Percentiles rank a stretch among this genome's conserved stretches.
Conservation (phyloP, 1,140 invertebrate species). For the Ceratina australensis region DNA sequence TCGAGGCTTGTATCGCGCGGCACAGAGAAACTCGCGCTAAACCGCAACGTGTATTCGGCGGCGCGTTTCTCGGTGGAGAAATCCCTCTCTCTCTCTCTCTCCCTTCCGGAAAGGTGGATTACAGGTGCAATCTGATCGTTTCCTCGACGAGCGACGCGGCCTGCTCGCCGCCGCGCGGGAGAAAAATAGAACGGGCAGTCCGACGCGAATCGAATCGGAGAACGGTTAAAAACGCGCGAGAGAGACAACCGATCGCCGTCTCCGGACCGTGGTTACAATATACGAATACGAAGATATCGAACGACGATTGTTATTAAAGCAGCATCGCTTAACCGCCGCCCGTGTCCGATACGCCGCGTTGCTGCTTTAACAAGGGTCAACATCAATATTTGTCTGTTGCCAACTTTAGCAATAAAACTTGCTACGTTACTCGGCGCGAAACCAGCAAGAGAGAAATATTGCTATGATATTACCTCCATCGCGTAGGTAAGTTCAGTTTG, state of each 20-base stretch:
- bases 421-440: conserved; percentile 46
- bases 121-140: conserved; percentile 5
- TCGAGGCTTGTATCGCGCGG: not conserved
- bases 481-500: not conserved
- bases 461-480: conserved; percentile 51
- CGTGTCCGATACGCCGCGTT: conserved; percentile 24
- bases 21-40: not conserved
- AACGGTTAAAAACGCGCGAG: conserved; percentile 28
- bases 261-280: conserved; percentile 2
- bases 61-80: not conserved
- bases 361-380: conserved; percentile 52
- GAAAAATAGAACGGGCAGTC: not conserved
- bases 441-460: conserved; percentile 58
- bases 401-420: conserved; percentile 61
- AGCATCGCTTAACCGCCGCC: conserved; percentile 3
- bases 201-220: conserved; percentile 22
- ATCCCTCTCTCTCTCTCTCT: too few relatives aligned
- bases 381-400: conserved; percentile 59
- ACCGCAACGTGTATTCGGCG: not conserved
- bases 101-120: not conserved
- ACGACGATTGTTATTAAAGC: conserved; percentile 59
- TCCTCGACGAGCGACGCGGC: not conserved
- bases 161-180: too few relatives aligned
- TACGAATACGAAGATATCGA: conserved; percentile 54
- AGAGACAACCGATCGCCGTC: conserved; percentile 5